Evolutionary conservation across 2,888 invertebrate genomes (phyloP).

Genomic region (Protodeltote pygarga): DNA sequence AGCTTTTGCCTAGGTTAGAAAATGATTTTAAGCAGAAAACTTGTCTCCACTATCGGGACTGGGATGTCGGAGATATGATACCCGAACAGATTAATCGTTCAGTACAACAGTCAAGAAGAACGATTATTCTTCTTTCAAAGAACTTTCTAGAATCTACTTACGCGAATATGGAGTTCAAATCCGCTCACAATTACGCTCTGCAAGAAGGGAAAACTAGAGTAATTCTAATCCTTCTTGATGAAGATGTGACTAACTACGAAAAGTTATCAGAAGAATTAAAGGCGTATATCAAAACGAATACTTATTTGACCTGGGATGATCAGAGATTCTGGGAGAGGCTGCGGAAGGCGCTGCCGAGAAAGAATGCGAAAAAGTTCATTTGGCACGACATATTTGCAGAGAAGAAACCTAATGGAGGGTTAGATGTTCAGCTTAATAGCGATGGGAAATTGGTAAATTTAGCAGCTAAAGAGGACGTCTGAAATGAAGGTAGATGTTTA

Average conservation of each 20-base stretch:
- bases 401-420: background rate
- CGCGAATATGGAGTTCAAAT: slow-evolving; percentile 89
- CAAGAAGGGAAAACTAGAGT: slow-evolving; percentile 88
- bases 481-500: background rate
- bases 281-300: slow-evolving; percentile 90
- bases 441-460: slow-evolving; percentile 29
- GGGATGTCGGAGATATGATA: slow-evolving; percentile 27
- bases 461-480: background rate
- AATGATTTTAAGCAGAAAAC: slow-evolving; percentile 27
- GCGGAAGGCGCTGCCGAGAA: slow-evolving; percentile 88
- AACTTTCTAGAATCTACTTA: slow-evolving; percentile 73
- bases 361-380: slow-evolving; percentile 22
- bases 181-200: slow-evolving; percentile 77
- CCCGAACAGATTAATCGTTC: slow-evolving; percentile 26
- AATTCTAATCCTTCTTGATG: slow-evolving; percentile 89
- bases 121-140: slow-evolving; percentile 45
- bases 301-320: slow-evolving; percentile 93
- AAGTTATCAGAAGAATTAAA: slow-evolving; percentile 79
- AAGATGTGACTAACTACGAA: slow-evolving; percentile 81
- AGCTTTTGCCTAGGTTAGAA: slow-evolving; percentile 24
- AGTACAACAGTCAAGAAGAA: slow-evolving; percentile 24
- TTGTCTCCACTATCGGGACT: slow-evolving; percentile 27
- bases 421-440: slow-evolving; percentile 34
- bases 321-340: slow-evolving; percentile 93
- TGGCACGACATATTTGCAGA: background rate